Percentiles rank a stretch among this genome's conserved stretches.
Evolutionary conservation across 2,113 vertebrate species (phyloP).

Genomic region (Mirounga angustirostris): DNA sequence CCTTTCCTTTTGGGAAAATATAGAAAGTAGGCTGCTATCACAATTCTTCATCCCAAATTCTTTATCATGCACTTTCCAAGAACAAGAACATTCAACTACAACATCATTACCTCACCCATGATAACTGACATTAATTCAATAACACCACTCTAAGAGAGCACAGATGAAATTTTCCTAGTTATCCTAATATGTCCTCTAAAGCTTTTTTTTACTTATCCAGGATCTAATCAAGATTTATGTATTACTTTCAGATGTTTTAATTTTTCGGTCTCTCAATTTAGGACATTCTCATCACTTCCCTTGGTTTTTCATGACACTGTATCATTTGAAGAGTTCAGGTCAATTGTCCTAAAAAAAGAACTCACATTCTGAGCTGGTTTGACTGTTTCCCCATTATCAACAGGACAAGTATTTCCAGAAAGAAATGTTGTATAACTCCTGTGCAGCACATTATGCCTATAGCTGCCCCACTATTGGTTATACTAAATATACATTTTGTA

Average conservation of each 20-base stretch:
- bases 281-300: background rate
- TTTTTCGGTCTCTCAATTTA: background rate
- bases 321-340: background rate
- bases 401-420: background rate
- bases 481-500: background rate
- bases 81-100: background rate
- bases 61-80: slow-evolving; percentile 9
- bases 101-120: background rate
- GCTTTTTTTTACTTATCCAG: background rate
- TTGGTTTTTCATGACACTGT: background rate
- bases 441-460: background rate
- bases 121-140: background rate
- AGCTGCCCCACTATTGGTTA: background rate
- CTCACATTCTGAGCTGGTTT: background rate
- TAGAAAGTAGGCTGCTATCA: background rate
- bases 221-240: background rate
- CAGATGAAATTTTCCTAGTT: slow-evolving; percentile 12
- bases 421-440: background rate
- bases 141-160: background rate
- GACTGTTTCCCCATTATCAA: background rate
- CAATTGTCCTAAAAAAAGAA: background rate
- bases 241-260: slow-evolving; percentile 37
- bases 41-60: background rate
- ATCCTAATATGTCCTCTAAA: background rate
- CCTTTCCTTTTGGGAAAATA: background rate